Percentiles rank a stretch among this genome's conserved stretches.
Conservation (phyloP, 2,797 vertebrate species). For the Ctenopoma kingsleyae region DNA sequence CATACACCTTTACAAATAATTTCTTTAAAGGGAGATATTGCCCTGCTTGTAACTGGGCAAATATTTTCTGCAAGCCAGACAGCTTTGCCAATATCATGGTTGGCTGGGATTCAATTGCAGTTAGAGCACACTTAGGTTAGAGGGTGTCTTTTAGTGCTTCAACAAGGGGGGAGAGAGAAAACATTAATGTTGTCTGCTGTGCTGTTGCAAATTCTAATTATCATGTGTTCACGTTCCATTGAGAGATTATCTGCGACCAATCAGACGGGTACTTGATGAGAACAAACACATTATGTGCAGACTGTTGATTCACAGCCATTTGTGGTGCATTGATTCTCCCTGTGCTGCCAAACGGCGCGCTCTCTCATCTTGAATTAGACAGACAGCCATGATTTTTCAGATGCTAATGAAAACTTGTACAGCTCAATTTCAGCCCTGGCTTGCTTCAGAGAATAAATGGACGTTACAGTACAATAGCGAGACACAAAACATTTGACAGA, state of each 20-base stretch:
- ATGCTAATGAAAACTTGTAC: slow-evolving; percentile 74
- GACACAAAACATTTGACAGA: slow-evolving; percentile 46
- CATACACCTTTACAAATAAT: slow-evolving; percentile 65
- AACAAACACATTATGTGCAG: slow-evolving; percentile 80
- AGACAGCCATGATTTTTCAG: slow-evolving; percentile 72
- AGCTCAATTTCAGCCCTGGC: slow-evolving; percentile 68
- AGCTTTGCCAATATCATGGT: slow-evolving; percentile 77
- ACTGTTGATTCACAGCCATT: slow-evolving; percentile 77
- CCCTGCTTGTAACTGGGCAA: slow-evolving; percentile 71
- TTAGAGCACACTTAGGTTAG: slow-evolving; percentile 76
- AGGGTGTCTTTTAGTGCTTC: slow-evolving; percentile 60
- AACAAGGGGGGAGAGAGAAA: slow-evolving; percentile 54
- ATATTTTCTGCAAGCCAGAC: slow-evolving; percentile 76
- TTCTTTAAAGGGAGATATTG: slow-evolving; percentile 66
- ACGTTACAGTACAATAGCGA: slow-evolving; percentile 37
- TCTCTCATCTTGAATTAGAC: slow-evolving; percentile 77
- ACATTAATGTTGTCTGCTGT: slow-evolving; percentile 63
- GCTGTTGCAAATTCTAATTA: slow-evolving; percentile 76
- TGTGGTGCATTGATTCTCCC: slow-evolving; percentile 76
- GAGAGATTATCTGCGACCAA: slow-evolving; percentile 80
- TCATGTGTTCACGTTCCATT: slow-evolving; percentile 76
- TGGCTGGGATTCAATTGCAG: slow-evolving; percentile 78
- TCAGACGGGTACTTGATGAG: slow-evolving; percentile 75
- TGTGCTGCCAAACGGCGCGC: slow-evolving; percentile 61
- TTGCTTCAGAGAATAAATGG: slow-evolving; percentile 45